phyloP scores from a whole-genome alignment of 2,113 vertebrate species.

The Pelodiscus sinensis region DNA sequence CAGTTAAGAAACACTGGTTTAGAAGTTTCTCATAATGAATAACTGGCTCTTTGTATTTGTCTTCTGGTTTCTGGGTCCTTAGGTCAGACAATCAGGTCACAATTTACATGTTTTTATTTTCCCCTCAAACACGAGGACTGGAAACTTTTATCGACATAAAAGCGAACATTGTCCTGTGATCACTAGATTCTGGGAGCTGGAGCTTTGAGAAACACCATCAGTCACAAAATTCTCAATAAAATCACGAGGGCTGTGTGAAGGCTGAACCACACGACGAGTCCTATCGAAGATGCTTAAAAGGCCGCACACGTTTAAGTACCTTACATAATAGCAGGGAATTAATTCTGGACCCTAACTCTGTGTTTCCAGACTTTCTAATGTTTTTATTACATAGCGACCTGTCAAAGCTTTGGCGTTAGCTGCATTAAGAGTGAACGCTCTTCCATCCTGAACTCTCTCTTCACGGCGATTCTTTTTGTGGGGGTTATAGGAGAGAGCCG shows the following conservation, averaged over 20 bases:
- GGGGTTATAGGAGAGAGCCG: background rate
- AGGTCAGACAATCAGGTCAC: background rate
- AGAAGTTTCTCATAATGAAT: background rate
- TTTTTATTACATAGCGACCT: background rate
- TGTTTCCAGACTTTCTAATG: background rate
- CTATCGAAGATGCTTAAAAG: background rate
- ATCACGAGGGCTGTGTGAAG: background rate
- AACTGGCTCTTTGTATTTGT: background rate
- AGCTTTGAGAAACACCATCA: fast-evolving
- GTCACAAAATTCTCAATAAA: background rate
- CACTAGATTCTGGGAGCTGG: background rate
- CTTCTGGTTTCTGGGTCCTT: background rate
- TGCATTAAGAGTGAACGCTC: background rate
- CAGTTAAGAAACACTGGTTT: too few relatives aligned
- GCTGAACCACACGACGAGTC: background rate
- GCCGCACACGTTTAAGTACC: background rate
- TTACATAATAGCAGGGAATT: background rate
- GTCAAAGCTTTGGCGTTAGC: background rate
- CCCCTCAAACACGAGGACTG: fast-evolving
- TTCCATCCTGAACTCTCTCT: fast-evolving
- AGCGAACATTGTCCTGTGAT: background rate
- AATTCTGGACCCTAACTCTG: background rate
- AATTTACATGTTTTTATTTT: background rate
- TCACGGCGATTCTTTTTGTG: background rate
- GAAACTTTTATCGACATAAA: background rate